Base-by-base conservation (phyloP, 2,888 invertebrate genomes). In the Ditula angustiorana region DNA sequence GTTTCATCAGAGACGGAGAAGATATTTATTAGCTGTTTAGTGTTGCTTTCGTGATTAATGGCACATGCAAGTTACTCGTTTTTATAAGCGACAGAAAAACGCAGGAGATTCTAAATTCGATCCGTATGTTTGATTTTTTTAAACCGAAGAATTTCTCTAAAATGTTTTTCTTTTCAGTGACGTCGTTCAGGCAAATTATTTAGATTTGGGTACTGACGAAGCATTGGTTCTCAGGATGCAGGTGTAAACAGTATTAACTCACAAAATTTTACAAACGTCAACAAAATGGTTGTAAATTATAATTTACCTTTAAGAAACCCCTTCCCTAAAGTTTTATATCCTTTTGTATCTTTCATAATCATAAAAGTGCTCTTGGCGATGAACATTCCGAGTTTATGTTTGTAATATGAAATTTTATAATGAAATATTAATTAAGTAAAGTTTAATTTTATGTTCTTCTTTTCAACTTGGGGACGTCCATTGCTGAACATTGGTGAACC, bases 191-290 rank as follows among this genome's bases (percentile, higher is more conserved):
- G 86, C 90, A 0, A 82, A 80, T 62, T 82, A 78, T 58, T 72
- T 92, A 70, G 91, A 92, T 65, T 72, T 92, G 41, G 85, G 87
- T 11, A 85, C 82, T 0, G 88, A 90, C 35, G 91, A 92, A 80
- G 88, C 91, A 2, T 70, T 92, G n/a, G 91, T 91, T 0, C 73
- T 92, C n/a, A 76, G 91, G 37, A 91, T 92, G 91, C 87, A 86
- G 72, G 85, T 85, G 44, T 90, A 79, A 73, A 35, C n/a, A n/a
- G n/a, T n/a, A n/a, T 2, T 46, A 8, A 41, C 19, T 10, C 8
- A 41, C 11, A 16, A 37, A 10, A 41, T 5, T 19, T 19, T 19
- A 7, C 2, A 19, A 16, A 41, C 13, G 37, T n/a, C n/a, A 3
- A 21, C 21, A 46, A 0, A 5, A 8, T 5, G 44, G 44, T 10